A percentile compares a stretch with the other conserved stretches of the same genome.
phyloP scores from a whole-genome alignment of 1,140 invertebrate genomes.

The Polypedilum pembai region DNA sequence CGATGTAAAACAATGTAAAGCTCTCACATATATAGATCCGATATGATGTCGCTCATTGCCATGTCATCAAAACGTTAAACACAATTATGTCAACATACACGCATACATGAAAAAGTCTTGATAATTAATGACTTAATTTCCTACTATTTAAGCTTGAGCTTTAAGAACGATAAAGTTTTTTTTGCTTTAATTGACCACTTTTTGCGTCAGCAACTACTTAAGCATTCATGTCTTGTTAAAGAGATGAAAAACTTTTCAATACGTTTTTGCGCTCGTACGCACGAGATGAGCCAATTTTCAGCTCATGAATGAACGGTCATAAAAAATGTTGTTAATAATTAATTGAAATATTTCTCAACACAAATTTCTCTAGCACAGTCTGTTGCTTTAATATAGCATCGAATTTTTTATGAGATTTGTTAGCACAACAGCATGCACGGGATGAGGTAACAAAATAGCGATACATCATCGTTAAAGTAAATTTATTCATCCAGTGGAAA shows the following conservation, averaged over 20 bases:
- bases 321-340: neutral
- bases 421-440: neutral
- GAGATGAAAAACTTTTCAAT: neutral
- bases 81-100: neutral
- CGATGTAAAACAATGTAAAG: too few species aligned
- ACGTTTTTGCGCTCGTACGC: neutral
- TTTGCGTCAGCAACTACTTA: neutral
- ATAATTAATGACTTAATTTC: slow-evolving; percentile 14
- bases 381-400: too few species aligned
- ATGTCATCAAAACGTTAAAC: neutral
- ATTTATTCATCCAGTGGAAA: neutral
- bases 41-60: too few species aligned
- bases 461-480: slow-evolving; percentile 10
- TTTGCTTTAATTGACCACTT: neutral
- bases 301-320: neutral
- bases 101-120: neutral
- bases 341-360: neutral
- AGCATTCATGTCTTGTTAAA: neutral
- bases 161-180: neutral
- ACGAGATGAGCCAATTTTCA: neutral
- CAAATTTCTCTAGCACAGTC: too few species aligned
- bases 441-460: neutral
- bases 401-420: too few species aligned
- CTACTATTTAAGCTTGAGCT: neutral
- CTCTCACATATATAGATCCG: too few species aligned